Base-by-base conservation (phyloP, 2,797 vertebrate species). In the Tadarida brasiliensis region DNA sequence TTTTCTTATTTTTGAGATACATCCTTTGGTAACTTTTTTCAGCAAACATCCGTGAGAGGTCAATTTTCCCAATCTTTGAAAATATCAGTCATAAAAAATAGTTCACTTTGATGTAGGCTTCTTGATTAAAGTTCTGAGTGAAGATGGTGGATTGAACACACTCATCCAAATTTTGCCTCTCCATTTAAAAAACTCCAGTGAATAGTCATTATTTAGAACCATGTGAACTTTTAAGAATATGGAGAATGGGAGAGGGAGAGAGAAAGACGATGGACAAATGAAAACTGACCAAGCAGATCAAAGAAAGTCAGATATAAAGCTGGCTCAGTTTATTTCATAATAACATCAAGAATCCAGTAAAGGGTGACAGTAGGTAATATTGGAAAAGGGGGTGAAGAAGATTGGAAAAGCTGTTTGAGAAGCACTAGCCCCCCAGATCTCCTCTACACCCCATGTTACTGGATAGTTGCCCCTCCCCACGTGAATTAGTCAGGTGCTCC, bases 1-100 rank as follows among this genome's bases (percentile, higher is more conserved):
- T 74, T 61, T 74, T 30, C 22, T 90, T 51, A 71, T 73, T 80
- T 95, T 96, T 67, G 3, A 90, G 95, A 57, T 61, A 63, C 1
- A 81, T 86, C 65, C 4, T 68, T 86, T 49, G 74, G 49, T 74
- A 83, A 83, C 6, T 74, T 81, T 39, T 57, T 70, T 80, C 20
- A 84, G 68, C 47, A 56, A 87, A 92, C 15, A 80, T 16, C 59
- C 87, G 15, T n/a, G 33, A 54, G 39, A 87, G 30, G 20, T 61
- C 17, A 67, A 19, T 49, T 94, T 22, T 56, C 11, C 47, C 39
- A 70, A 5, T 35, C 47, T 87, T 92, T 81, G 14, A 93, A 92
- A 90, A 47, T 11, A 49, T 77, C 39, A 51, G 24, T 61, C 35
- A 68, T 39, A 70, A 95, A 83, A 19, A 54, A 56, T n/a, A 67